Percentiles rank a stretch among this genome's conserved stretches.
Conservation (phyloP, 2,113 vertebrate genomes). For the Oreocharis arfaki region DNA sequence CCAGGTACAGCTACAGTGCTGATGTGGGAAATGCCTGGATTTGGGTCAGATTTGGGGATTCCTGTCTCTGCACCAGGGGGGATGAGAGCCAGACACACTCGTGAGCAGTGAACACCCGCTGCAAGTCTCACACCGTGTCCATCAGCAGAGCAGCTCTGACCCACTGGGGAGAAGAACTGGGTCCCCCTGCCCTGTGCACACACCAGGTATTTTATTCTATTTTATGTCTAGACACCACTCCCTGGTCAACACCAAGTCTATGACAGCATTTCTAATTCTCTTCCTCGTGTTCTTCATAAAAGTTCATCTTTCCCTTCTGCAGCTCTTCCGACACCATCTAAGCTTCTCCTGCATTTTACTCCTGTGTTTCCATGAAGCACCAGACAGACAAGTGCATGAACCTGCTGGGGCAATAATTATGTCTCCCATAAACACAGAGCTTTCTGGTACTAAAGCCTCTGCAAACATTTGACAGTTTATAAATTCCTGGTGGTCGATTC, state of each 20-base stretch:
- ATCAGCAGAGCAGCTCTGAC: neutral
- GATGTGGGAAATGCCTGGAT: accelerated
- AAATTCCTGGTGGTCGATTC: neutral
- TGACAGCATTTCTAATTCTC: neutral
- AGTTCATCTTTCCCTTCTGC: neutral
- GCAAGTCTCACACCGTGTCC: accelerated
- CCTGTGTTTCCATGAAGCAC: neutral
- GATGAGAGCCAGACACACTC: accelerated
- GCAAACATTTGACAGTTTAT: neutral
- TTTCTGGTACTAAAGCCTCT: neutral
- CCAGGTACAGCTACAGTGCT: neutral
- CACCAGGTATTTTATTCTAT: neutral
- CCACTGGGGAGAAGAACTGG: accelerated
- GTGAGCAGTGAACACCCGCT: accelerated
- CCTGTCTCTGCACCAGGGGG: neutral
- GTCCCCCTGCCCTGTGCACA: neutral
- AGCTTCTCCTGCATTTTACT: neutral
- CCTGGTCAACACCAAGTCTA: neutral
- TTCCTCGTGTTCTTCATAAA: neutral
- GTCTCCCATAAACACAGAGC: neutral
- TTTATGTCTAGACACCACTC: neutral
- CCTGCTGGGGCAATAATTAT: neutral
- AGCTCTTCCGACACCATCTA: neutral
- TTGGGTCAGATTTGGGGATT: neutral
- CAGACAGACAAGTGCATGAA: neutral